Evolutionary conservation across 2,888 invertebrate species (phyloP).

Genomic region (Coenonympha arcania): DNA sequence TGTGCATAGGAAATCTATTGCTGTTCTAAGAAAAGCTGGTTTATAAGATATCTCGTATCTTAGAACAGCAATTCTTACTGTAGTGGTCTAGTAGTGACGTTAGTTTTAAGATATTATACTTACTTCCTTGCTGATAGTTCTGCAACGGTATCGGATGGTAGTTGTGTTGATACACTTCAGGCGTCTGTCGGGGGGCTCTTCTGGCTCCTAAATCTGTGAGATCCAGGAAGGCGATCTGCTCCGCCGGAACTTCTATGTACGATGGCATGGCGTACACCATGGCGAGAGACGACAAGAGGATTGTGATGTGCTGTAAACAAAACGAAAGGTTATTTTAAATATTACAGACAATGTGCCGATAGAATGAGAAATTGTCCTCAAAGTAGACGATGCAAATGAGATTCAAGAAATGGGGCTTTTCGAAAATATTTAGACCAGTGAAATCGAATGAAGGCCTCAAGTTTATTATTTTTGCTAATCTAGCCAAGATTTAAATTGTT

Average conservation of each 20-base stretch:
- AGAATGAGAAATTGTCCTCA: too few relatives aligned
- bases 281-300: constrained; percentile 44
- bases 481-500: too few relatives aligned
- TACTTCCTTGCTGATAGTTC: constrained; percentile 48
- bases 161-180: constrained; percentile 46
- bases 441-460: background rate
- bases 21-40: too few relatives aligned
- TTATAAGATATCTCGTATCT: too few relatives aligned
- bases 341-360: too few relatives aligned
- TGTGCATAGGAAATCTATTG: too few relatives aligned
- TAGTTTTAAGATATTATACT: constrained; percentile 31
- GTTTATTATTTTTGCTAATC: too few relatives aligned
- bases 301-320: constrained; percentile 46
- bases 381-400: background rate
- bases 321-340: background rate
- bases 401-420: too few relatives aligned
- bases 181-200: constrained; percentile 55
- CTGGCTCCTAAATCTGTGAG: constrained; percentile 55
- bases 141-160: constrained; percentile 42
- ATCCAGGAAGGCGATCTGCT: constrained; percentile 75
- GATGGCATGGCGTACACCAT: constrained; percentile 65
- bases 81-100: too few relatives aligned
- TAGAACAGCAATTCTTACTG: background rate
- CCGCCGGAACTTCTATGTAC: constrained; percentile 76
- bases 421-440: background rate